A percentile compares a stretch with the other conserved stretches of the same genome.
Evolutionary conservation across 2,797 vertebrate genomes (phyloP).

Genomic region (Agapornis canus): DNA sequence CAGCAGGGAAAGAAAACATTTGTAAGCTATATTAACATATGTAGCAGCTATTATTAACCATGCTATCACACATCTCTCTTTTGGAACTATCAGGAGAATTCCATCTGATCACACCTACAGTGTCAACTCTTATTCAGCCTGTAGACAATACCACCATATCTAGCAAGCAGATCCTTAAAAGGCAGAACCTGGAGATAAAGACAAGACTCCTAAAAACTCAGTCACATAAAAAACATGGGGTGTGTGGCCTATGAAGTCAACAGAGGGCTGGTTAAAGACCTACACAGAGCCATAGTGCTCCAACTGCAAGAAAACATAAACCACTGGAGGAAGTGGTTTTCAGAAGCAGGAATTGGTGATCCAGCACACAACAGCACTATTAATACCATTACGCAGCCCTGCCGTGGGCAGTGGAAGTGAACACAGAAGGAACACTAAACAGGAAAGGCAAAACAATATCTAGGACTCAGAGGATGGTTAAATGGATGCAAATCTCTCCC

Average conservation of each 20-base stretch:
- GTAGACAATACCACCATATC: background rate
- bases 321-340: background rate
- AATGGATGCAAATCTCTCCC: background rate
- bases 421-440: background rate
- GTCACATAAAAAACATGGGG: background rate
- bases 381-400: background rate
- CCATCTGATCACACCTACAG: background rate
- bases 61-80: background rate
- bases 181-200: background rate
- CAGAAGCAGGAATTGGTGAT: background rate
- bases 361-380: background rate
- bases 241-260: background rate
- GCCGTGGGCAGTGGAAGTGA: background rate
- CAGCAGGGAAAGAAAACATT: background rate
- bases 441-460: slow-evolving; percentile 25
- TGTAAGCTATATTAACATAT: background rate
- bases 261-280: background rate
- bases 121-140: background rate
- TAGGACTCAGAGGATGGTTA: background rate
- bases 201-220: background rate
- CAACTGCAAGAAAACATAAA: background rate
- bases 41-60: background rate
- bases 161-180: background rate
- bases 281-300: background rate
- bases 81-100: background rate